These are phyloP conservation scores for Coptotermes formosanus DNA, from an alignment of 1,140 invertebrate species.

Conservation along the genomic window DNA sequence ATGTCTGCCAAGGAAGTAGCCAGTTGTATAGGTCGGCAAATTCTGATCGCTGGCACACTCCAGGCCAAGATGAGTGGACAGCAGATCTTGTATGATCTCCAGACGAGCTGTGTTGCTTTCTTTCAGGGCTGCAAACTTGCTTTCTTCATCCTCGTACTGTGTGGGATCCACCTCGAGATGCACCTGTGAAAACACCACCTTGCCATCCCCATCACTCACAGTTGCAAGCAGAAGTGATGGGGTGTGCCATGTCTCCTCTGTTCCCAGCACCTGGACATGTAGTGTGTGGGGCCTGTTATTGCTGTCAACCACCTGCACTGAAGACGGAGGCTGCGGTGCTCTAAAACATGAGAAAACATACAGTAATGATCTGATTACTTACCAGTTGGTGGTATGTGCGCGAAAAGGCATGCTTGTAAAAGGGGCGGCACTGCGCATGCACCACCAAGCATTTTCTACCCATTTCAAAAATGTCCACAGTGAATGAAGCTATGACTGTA, in stretches of 20 bases:
- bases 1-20: conserved; percentile 74
- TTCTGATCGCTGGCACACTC: conserved; percentile 54
- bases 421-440: no score
- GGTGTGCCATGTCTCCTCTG: conserved; percentile 81
- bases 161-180: conserved; percentile 58
- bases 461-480: no score
- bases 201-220: conserved; percentile 60
- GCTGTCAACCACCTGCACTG: conserved; percentile 60
- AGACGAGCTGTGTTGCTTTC: conserved; percentile 64
- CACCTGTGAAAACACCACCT: conserved; percentile 77
- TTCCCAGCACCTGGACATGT: conserved; percentile 59
- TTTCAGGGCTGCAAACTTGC: conserved; percentile 58
- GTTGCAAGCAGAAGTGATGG: conserved; percentile 74
- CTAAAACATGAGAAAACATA: no score
- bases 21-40: conserved; percentile 54
- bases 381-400: no score
- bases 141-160: conserved; percentile 60
- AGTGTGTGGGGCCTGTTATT: neutral
- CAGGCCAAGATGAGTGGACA: conserved; percentile 67
- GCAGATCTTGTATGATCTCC: conserved; percentile 74
- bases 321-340: conserved; percentile 51
- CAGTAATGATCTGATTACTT: no score
- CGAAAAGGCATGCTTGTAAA: no score
- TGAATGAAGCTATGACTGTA: no score
- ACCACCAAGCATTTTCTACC: no score